Base-by-base conservation (phyloP, 2,113 vertebrate genomes). In the Xiphorhynchus elegans region DNA sequence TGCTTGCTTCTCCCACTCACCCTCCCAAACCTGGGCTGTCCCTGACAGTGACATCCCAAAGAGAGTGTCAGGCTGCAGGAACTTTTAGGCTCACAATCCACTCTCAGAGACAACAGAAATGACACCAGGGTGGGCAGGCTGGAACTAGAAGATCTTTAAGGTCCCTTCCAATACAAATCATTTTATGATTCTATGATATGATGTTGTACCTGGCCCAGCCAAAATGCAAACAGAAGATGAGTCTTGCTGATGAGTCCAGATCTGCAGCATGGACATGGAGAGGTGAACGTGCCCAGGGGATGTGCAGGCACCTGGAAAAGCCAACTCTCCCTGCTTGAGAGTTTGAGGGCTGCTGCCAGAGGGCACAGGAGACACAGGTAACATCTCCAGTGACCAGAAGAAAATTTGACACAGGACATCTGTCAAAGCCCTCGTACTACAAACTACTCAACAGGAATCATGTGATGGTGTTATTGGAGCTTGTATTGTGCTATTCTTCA, bases 401-500 rank as follows among this genome's bases (percentile, higher is more conserved):
- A 75, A 68, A 73, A 29, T 74, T 76, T 94, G 95, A 92, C 91
- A 94, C 68, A 56, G 56, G 69, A 93, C 93, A 95, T 96, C 93
- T 92, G 91, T 93, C 94, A 95, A 55, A 95, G 44, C 70, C 80
- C 94, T 93, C 1, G 2, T 68, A 75, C 84, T 95, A 92, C 84
- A 87, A 95, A 87, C 94, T 91, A 47, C 68, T 89, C 0, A 1
- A 95, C 81, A 92, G 78, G 67, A 79, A 89, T 64, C 76, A 50
- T 81, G 93, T 66, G 92, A 90, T 82, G 8, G 5, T 39, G 81
- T 93, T 95, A 95, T 58, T 93, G 90, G 79, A 93, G 64, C 88
- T 78, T 75, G 92, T 68, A 94, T 92, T 86, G 85, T 93, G 82
- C 83, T 93, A 84, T 92, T 90, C 95, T 96, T 96, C 92, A 87